These are phyloP conservation scores for Onychomys torridus DNA, from an alignment of 2,797 vertebrate species.

Conservation along the genomic window DNA sequence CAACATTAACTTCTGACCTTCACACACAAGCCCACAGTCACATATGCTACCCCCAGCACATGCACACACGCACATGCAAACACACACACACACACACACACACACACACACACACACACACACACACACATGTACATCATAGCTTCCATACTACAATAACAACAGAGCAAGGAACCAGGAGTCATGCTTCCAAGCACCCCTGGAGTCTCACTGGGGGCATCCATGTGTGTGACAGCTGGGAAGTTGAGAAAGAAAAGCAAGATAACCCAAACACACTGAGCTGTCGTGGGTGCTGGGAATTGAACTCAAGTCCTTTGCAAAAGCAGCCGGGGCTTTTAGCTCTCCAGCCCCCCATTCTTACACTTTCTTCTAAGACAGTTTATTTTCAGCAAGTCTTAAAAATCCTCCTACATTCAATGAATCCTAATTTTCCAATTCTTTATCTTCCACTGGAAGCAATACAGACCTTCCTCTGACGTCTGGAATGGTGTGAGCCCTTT, in stretches of 20 bases:
- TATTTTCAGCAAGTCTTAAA: conserved; percentile 4
- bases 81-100: not conserved
- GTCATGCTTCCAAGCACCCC: not conserved
- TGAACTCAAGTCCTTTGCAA: not conserved
- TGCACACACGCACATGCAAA: not conserved
- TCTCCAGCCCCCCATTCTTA: not conserved
- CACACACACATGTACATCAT: no score
- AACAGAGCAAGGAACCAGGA: not conserved
- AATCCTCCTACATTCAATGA: not conserved
- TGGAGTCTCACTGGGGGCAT: not conserved
- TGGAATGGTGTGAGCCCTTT: not conserved
- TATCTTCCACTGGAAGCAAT: not conserved
- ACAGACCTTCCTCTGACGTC: not conserved
- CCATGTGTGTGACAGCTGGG: not conserved
- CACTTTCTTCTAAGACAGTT: not conserved
- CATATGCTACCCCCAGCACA: not conserved
- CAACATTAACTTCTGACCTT: not conserved
- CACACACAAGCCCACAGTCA: not conserved
- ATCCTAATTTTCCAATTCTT: not conserved
- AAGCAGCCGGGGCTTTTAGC: not conserved
- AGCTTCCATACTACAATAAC: not conserved
- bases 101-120: not conserved
- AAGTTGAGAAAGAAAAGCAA: conserved; percentile 6
- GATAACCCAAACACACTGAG: not conserved
- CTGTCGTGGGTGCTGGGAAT: not conserved